Evolutionary conservation across 1,140 invertebrate species (phyloP).

Genomic region (Hycleus phaleratus): DNA sequence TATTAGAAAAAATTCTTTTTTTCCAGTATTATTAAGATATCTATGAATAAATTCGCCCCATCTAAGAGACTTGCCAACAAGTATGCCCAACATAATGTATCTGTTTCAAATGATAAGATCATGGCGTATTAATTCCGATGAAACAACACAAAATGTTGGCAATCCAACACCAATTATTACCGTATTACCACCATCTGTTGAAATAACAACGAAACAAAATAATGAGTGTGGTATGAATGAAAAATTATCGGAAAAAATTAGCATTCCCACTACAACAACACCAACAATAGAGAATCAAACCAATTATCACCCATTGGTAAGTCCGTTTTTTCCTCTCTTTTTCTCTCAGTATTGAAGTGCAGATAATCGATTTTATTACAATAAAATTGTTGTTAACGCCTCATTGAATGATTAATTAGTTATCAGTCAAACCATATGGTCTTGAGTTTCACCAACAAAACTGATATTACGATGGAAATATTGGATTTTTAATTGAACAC

Average conservation of each 20-base stretch:
- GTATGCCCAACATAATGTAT: constrained; percentile 28
- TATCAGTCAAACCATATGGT: background rate
- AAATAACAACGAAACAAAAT: constrained; percentile 7
- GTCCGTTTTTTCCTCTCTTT: background rate
- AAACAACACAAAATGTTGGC: constrained; percentile 1
- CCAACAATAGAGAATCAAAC: constrained; percentile 4
- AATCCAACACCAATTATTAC: constrained; percentile 30
- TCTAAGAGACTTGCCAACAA: background rate
- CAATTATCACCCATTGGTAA: background rate
- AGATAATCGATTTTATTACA: constrained; percentile 1
- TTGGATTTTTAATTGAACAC: too few species aligned
- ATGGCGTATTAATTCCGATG: constrained; percentile 29
- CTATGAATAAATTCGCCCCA: background rate
- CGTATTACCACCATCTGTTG: constrained; percentile 20
- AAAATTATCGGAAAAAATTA: too few species aligned
- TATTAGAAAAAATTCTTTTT: background rate
- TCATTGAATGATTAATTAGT: background rate
- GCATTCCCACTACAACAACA: constrained; percentile 9
- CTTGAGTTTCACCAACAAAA: background rate
- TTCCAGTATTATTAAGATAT: background rate
- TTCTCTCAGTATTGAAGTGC: background rate
- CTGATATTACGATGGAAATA: background rate
- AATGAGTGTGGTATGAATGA: too few species aligned
- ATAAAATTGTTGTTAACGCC: background rate
- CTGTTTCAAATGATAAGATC: constrained; percentile 23